A percentile compares a stretch with the other conserved stretches of the same genome.
Conservation (phyloP, 2,113 vertebrate species). For the Bungarus multicinctus region DNA sequence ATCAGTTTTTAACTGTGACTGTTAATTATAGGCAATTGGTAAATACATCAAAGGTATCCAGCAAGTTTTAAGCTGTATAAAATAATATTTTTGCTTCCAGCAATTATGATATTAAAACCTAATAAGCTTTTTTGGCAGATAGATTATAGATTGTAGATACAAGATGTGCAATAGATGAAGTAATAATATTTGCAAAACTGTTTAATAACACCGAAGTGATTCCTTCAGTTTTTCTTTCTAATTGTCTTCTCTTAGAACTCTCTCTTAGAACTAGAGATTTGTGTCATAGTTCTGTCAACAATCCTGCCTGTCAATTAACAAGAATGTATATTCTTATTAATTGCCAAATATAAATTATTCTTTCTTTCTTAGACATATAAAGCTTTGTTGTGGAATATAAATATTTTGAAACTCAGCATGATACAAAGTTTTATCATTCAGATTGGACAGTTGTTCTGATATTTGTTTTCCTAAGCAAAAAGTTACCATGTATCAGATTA, state of each 20-base stretch:
- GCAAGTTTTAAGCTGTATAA: neutral
- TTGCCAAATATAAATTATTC: slow-evolving; percentile 44
- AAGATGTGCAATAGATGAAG: slow-evolving; percentile 30
- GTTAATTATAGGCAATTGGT: neutral
- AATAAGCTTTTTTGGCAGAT: slow-evolving; percentile 9
- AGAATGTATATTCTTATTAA: slow-evolving; percentile 65
- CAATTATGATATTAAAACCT: neutral
- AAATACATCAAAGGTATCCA: neutral
- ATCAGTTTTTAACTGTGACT: neutral
- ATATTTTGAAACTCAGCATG: neutral
- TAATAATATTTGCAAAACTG: slow-evolving; percentile 40
- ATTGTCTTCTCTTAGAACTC: slow-evolving; percentile 33
- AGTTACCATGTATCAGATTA: slow-evolving; percentile 16
- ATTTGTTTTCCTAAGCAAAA: slow-evolving; percentile 33
- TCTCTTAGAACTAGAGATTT: slow-evolving; percentile 41
- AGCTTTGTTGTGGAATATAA: slow-evolving; percentile 39
- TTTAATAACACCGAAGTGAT: slow-evolving; percentile 53
- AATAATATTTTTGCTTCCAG: neutral
- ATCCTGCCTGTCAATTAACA: slow-evolving; percentile 62
- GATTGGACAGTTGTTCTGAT: neutral
- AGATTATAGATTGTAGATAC: slow-evolving; percentile 24
- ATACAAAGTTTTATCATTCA: neutral
- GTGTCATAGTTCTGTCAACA: slow-evolving; percentile 54
- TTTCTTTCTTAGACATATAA: slow-evolving; percentile 44
- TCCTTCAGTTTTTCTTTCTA: slow-evolving; percentile 42